Base-by-base conservation (phyloP, 2,888 invertebrate species). In the Aspidiotus rigidus region DNA sequence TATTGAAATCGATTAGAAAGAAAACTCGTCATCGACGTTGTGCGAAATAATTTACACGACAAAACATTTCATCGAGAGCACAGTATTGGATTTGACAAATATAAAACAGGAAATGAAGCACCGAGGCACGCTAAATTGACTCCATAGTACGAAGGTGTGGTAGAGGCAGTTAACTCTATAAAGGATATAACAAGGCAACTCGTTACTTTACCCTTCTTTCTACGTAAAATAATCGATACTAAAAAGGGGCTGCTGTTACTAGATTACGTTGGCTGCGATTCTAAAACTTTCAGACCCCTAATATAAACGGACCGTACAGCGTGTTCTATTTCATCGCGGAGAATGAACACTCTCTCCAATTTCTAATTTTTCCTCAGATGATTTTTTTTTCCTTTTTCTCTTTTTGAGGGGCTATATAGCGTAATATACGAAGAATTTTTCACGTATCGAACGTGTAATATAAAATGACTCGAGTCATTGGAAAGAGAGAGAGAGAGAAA, bases 31-130 rank as follows among this genome's bases (percentile, higher is more conserved):
- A 28, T 28, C 28, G 28, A 28, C 28, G 28, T 28, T 5, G 28
- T 28, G 28, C 28, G 28, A 28, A 28, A 28, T 28, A 28, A 28
- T 28, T 28, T 28, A 28, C 28, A 28, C 28, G 28, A 28, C 28
- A 28, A 28, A 28, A 28, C 28, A 28, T 28, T 28, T 28, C 28
- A 28, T 28, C 28, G 28, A 28, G 28, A 28, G 28, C 5, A 28
- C 28, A 28, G 28, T 28, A 28, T 28, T 28, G 28, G 28, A 49
- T 11, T 53, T 53, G 64, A 64, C 64, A 64, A 54, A 64, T 64
- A 64, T 54, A 64, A 64, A 64, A 64, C 64, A 64, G 64, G 64
- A 64, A 64, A 64, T 64, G 64, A 64, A 64, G 64, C 64, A 64
- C 64, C 53, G 54, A 64, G 53, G 64, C 64, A 64, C 64, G 64